phyloP scores from a whole-genome alignment of 1,140 invertebrate species.

The Chrysopa pallens region DNA sequence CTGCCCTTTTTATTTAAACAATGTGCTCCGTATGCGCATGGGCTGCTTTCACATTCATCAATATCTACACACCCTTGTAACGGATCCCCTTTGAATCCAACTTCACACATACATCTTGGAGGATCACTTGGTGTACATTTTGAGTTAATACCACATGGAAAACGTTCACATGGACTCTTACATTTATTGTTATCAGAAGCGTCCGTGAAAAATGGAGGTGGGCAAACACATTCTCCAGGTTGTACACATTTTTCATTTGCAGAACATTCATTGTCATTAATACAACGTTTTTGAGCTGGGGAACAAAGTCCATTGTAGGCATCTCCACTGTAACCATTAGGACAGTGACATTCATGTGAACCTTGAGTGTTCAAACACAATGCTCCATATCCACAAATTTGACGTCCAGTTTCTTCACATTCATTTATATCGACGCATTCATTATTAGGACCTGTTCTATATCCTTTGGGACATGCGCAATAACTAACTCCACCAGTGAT shows the following conservation, averaged over 20 bases:
- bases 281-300: slow-evolving; percentile 59
- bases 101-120: slow-evolving; percentile 69
- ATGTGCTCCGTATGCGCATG: slow-evolving; percentile 68
- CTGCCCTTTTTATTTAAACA: slow-evolving; percentile 74
- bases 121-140: slow-evolving; percentile 80
- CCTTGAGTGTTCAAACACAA: slow-evolving; percentile 68
- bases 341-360: slow-evolving; percentile 64
- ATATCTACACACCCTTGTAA: slow-evolving; percentile 65
- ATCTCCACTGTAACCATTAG: slow-evolving; percentile 47
- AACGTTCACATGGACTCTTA: slow-evolving; percentile 75
- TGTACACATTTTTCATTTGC: slow-evolving; percentile 79
- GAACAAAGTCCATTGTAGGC: slow-evolving; percentile 52
- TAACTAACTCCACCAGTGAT: slow-evolving; percentile 81
- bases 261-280: slow-evolving; percentile 63
- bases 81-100: slow-evolving; percentile 69
- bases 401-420: slow-evolving; percentile 46
- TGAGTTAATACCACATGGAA: slow-evolving; percentile 80
- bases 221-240: slow-evolving; percentile 75
- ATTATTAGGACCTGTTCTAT: slow-evolving; percentile 48
- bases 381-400: slow-evolving; percentile 68
- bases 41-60: slow-evolving; percentile 59
- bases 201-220: slow-evolving; percentile 73
- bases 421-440: slow-evolving; percentile 71
- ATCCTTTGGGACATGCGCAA: slow-evolving; percentile 72
- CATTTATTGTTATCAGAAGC: slow-evolving; percentile 61